Percentiles rank a stretch among this genome's conserved stretches.
Evolutionary conservation across 2,888 invertebrate species (phyloP).

Genomic region (Nomada ruficornis): DNA sequence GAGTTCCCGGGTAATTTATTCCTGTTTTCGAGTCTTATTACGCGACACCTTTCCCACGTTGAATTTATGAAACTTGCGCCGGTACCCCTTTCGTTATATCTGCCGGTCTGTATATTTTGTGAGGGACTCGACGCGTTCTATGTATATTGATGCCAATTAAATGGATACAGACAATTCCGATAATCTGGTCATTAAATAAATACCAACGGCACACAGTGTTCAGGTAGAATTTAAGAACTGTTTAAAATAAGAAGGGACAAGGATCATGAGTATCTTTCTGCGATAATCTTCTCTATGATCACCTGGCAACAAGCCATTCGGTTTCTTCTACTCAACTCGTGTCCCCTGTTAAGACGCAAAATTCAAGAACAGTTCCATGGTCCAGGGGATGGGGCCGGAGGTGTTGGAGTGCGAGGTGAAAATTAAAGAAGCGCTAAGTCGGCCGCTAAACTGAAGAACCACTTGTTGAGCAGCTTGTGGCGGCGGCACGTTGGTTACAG

Average conservation of each 20-base stretch:
- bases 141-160: no score
- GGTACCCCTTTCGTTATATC: no score
- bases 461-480: slow-evolving; percentile 82
- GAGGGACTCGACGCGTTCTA: no score
- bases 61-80: no score
- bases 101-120: no score
- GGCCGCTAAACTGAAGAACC: slow-evolving; percentile 84
- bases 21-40: slow-evolving; percentile 1
- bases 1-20: neutral
- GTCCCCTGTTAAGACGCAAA: slow-evolving; percentile 50
- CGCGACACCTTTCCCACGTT: neutral
- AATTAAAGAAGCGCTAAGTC: slow-evolving; percentile 84
- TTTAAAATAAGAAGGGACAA: neutral
- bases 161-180: no score
- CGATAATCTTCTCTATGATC: slow-evolving; percentile 23
- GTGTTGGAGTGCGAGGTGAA: slow-evolving; percentile 68
- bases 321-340: neutral
- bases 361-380: slow-evolving; percentile 16
- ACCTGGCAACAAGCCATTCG: slow-evolving; percentile 44
- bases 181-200: no score
- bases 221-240: no score
- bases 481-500: slow-evolving; percentile 69
- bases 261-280: neutral
- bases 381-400: neutral
- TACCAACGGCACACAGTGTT: no score